A percentile compares a stretch with the other conserved stretches of the same genome.
phyloP scores from a whole-genome alignment of 92 coral and sea anemone species.

The Palythoa grandis region DNA sequence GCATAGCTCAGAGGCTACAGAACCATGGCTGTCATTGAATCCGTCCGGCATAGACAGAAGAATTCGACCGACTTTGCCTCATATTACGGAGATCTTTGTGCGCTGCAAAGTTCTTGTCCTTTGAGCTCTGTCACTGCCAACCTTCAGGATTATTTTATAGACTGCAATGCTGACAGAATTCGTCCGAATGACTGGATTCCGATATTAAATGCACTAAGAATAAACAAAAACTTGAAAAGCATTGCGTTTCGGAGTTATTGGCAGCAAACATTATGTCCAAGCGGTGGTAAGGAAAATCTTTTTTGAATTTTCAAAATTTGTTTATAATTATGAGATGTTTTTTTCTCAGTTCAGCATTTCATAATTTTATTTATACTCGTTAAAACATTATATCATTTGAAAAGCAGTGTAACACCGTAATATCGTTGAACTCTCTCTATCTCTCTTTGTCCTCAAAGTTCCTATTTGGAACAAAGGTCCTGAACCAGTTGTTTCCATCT shows the following conservation, averaged over 20 bases:
- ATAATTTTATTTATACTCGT: too few species aligned
- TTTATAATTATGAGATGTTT: not conserved
- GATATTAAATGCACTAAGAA: conserved; percentile 84
- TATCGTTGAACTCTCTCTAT: too few species aligned
- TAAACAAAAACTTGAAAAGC: conserved; percentile 79
- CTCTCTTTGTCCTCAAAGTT: too few species aligned
- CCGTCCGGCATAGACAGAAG: conserved; percentile 91
- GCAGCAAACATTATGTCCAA: conserved; percentile 90
- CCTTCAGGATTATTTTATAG: conserved; percentile 81
- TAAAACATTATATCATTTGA: too few species aligned
- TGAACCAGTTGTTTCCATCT: too few species aligned
- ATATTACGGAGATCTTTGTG: conserved; percentile 94
- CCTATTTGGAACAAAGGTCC: too few species aligned
- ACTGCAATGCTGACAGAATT: conserved; percentile 96
- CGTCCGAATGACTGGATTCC: conserved; percentile 94
- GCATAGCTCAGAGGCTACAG: not conserved
- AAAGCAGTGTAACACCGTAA: too few species aligned
- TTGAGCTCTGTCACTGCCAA: conserved; percentile 89
- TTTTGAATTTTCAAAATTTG: too few species aligned
- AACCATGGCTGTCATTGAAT: conserved; percentile 91
- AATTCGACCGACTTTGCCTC: conserved; percentile 87
- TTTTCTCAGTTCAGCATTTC: not conserved
- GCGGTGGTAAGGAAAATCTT: conserved; percentile 58
- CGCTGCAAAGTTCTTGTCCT: conserved; percentile 95
- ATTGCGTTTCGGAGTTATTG: conserved; percentile 94